Conservation (phyloP, 2,888 invertebrate genomes). For the Leucozona laternaria region DNA sequence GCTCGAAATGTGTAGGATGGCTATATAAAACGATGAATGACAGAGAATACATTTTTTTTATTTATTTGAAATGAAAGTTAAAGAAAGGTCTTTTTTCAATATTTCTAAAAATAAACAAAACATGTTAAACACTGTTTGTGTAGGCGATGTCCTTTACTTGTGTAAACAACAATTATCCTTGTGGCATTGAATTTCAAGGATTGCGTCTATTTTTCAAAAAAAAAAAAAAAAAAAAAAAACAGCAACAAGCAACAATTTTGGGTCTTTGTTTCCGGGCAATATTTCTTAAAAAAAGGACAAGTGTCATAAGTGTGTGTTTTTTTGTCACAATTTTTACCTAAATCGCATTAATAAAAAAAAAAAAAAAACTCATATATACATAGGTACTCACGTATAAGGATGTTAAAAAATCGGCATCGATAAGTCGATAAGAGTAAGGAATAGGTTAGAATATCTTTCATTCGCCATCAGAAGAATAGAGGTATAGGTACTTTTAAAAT, state of each 20-base stretch:
- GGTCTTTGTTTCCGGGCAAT: slow-evolving; percentile 45
- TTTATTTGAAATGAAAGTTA: slow-evolving; percentile 17
- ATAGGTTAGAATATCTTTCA: not conserved
- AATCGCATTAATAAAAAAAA: slow-evolving; percentile 21
- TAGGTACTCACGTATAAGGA: slow-evolving; percentile 3
- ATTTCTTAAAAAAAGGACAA: slow-evolving; percentile 58
- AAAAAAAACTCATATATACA: too few species aligned
- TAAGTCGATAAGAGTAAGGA: not conserved
- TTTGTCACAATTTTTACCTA: slow-evolving; percentile 43
- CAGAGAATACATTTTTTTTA: not conserved
- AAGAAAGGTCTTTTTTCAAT: slow-evolving; percentile 8
- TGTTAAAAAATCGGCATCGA: not conserved
- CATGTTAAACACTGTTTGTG: slow-evolving; percentile 66
- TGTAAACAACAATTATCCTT: slow-evolving; percentile 76
- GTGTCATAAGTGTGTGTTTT: slow-evolving; percentile 71
- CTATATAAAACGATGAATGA: not conserved
- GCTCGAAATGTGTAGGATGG: not conserved
- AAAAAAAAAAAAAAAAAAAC: not conserved
- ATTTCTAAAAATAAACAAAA: slow-evolving; percentile 48
- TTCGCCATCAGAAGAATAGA: not conserved
- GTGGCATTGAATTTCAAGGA: slow-evolving; percentile 67
- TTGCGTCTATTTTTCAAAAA: slow-evolving; percentile 26
- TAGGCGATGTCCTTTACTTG: slow-evolving; percentile 69
- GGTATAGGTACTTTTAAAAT: not conserved
- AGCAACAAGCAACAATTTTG: slow-evolving; percentile 23